Evolutionary conservation across 2,888 invertebrate genomes (phyloP), one percentile per base, ranked within the genome.

Genomic region (Athalia circularis): DNA sequence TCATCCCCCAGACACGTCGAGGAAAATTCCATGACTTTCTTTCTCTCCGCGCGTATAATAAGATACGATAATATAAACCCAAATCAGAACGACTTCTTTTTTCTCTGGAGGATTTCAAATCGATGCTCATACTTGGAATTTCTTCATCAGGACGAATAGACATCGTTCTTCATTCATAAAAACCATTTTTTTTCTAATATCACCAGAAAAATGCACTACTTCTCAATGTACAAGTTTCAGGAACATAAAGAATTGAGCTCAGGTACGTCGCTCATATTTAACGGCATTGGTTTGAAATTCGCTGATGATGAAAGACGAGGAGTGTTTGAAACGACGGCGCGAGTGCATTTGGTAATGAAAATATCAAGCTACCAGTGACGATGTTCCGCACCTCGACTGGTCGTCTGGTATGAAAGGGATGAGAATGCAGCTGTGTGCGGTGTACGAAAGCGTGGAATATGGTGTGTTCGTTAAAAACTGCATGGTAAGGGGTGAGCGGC

Each of bases 261-360:
- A 29, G 29, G 29, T 29, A 29, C 29, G 29, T 29, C 29, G 65
- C 15, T 8, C 5, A 6, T 54, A 11, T 52, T 52, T 52, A 52
- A 9, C 11, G 7, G 11, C 11, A 9, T 52, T 52, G 7, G 11
- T 52, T 52, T 52, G 29, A 29, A 29, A 29, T 29, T 29, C 29
- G 29, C 29, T 29, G 15, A 7, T 7, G 52, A 29, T 29, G n/a
- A 43, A 52, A 54, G 11, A 29, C 29, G 4, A 52, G 47, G 54
- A 29, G 9, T 47, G 15, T 29, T 13, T 11, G 61, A 13, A 61
- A 29, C 50, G 70, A 15, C 45, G 57, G 5, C 47, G 70, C 45
- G 2, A 43, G 75, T 79, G 75, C 79, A 79, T 79, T 75, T 79
- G 65, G 79, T 79, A 65, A 79, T 79, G 77, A 79, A 79, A 79